phyloP scores from a whole-genome alignment of 2,113 vertebrate species.

The Zosterops lateralis region DNA sequence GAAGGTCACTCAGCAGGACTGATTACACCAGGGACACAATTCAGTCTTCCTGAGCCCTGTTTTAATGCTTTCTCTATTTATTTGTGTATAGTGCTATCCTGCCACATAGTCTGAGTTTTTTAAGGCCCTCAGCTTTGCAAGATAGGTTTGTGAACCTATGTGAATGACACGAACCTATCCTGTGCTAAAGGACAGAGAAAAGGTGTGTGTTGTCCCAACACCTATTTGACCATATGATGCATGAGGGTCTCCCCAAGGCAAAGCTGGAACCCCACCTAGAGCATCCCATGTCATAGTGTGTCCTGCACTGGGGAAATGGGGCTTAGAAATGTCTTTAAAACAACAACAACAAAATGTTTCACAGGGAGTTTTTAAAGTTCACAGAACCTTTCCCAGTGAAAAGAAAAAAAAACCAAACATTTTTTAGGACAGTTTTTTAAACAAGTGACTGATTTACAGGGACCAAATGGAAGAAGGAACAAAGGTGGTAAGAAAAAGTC shows the following conservation, averaged over 20 bases:
- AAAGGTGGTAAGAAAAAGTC: neutral
- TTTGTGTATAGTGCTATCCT: neutral
- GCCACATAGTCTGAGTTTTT: neutral
- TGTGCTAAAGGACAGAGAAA: neutral
- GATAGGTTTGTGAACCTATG: neutral
- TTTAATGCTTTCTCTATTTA: neutral
- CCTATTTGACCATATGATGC: neutral
- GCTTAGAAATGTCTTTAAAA: neutral
- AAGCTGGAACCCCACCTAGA: neutral
- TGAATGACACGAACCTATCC: rapidly evolving
- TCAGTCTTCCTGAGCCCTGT: neutral
- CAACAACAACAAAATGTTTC: neutral
- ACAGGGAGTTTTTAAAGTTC: neutral
- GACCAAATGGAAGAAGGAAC: neutral
- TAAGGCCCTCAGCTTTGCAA: neutral
- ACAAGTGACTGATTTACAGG: neutral
- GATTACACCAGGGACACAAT: neutral
- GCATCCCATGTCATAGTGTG: rapidly evolving
- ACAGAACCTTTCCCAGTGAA: neutral
- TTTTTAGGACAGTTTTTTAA: neutral
- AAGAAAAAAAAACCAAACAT: neutral
- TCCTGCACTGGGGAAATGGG: neutral
- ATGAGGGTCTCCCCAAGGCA: neutral
- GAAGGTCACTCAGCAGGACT: neutral
- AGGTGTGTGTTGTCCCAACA: rapidly evolving